A percentile compares a stretch with the other conserved stretches of the same genome.
Evolutionary conservation across 2,797 vertebrate genomes (phyloP).

Genomic region (Galaxias olidus): DNA sequence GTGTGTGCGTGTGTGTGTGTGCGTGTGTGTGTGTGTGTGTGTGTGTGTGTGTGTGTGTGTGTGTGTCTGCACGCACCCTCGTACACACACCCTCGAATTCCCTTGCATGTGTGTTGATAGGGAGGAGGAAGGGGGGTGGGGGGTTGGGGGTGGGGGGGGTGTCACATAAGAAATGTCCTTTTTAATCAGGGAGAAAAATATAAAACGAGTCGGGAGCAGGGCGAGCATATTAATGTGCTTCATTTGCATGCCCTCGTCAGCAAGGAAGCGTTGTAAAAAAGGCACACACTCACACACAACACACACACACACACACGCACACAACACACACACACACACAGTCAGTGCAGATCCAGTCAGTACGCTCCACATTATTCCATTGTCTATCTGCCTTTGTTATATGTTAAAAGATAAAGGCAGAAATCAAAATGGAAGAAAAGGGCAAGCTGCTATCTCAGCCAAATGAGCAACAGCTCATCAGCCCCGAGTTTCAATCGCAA

Average conservation of each 20-base stretch:
- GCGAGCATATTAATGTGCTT: slow-evolving; percentile 81
- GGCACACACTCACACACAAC: slow-evolving; percentile 10
- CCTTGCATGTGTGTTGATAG: slow-evolving; percentile 46
- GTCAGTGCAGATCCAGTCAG: slow-evolving; percentile 80
- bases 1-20: slow-evolving; percentile 28
- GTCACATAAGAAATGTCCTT: slow-evolving; percentile 84
- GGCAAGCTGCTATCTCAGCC: slow-evolving; percentile 80
- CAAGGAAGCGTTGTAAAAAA: slow-evolving; percentile 75
- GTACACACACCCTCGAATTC: neutral
- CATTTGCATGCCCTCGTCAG: slow-evolving; percentile 83
- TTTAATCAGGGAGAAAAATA: slow-evolving; percentile 82
- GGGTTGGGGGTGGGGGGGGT: slow-evolving; percentile 57
- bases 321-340: neutral
- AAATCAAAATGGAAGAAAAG: slow-evolving; percentile 84
- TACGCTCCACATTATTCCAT: slow-evolving; percentile 83
- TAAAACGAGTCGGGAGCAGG: slow-evolving; percentile 82
- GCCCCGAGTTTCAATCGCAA: slow-evolving; percentile 78
- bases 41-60: slow-evolving; percentile 17
- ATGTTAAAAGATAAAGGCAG: slow-evolving; percentile 82
- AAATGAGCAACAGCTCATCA: slow-evolving; percentile 85
- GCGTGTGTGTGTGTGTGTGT: slow-evolving; percentile 17
- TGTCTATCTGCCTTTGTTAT: slow-evolving; percentile 85
- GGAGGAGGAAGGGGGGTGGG: slow-evolving; percentile 18
- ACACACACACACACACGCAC: too few species aligned
- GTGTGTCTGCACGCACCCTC: neutral